Conservation (phyloP, 2,797 vertebrate species). For the Scarus forsteni region DNA sequence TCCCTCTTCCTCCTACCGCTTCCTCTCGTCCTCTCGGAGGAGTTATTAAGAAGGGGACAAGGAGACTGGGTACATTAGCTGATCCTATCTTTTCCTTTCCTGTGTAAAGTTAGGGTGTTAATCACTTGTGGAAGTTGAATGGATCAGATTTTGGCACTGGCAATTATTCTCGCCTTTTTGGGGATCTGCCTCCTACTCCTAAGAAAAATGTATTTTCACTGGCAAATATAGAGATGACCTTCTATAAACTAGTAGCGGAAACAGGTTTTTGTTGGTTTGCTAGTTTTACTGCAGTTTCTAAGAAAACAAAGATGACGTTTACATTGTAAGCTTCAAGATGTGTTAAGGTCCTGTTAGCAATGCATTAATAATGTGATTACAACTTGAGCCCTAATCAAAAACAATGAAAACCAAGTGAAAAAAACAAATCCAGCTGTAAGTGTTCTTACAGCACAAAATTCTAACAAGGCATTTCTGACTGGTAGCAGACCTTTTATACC, state of each 20-base stretch:
- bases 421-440: no score
- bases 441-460: no score
- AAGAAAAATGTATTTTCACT: slow-evolving; percentile 24
- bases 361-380: no score
- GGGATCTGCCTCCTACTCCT: slow-evolving; percentile 14
- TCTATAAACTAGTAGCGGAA: slow-evolving; percentile 2
- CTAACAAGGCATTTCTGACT: no score
- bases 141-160: slow-evolving; percentile 59
- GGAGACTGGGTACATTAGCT: slow-evolving; percentile 50
- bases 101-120: slow-evolving; percentile 57
- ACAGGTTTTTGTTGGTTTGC: background rate
- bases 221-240: slow-evolving; percentile 30
- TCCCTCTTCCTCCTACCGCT: slow-evolving; percentile 77
- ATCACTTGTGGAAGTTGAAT: slow-evolving; percentile 50
- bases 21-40: slow-evolving; percentile 65
- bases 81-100: slow-evolving; percentile 66
- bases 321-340: no score
- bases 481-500: no score
- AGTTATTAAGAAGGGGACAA: slow-evolving; percentile 53
- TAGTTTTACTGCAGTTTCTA: no score
- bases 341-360: no score
- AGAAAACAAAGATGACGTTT: no score
- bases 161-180: slow-evolving; percentile 57
- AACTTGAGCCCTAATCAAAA: no score
- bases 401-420: no score